Conservation (phyloP, 2,797 vertebrate species). For the Coendou prehensilis region DNA sequence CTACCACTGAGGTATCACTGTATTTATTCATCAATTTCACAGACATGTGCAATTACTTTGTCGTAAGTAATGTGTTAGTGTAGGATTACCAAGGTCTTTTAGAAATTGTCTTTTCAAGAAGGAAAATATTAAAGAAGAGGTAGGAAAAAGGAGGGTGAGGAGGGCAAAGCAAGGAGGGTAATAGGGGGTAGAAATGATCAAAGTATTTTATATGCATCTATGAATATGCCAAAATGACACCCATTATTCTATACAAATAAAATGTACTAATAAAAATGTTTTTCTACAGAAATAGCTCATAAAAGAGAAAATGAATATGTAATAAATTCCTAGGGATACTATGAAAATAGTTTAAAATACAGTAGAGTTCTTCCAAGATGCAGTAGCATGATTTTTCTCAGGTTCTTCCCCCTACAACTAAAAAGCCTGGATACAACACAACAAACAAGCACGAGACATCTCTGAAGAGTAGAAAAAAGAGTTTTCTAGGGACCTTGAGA, state of each 20-base stretch:
- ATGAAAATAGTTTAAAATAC: slow-evolving; percentile 14
- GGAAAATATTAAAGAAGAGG: background rate
- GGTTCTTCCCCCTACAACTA: background rate
- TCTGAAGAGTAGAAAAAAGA: background rate
- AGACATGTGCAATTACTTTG: slow-evolving; percentile 15
- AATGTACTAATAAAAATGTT: background rate
- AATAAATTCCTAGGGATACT: background rate
- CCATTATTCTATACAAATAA: background rate
- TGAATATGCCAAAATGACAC: background rate
- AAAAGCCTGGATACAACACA: background rate
- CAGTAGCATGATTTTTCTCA: background rate
- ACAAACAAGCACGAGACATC: background rate
- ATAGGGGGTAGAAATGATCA: background rate
- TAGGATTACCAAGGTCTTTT: background rate
- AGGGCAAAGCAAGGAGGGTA: background rate
- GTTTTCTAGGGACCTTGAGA: background rate
- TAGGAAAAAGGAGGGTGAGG: background rate
- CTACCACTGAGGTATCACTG: background rate
- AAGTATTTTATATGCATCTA: background rate
- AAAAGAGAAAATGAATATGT: slow-evolving; percentile 24
- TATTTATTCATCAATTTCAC: slow-evolving; percentile 27
- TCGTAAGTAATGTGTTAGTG: background rate
- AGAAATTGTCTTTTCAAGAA: background rate
- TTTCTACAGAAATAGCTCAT: background rate
- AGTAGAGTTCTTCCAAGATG: background rate